Evolutionary conservation across 2,113 vertebrate genomes (phyloP).

Genomic region (Leuciscus idus): DNA sequence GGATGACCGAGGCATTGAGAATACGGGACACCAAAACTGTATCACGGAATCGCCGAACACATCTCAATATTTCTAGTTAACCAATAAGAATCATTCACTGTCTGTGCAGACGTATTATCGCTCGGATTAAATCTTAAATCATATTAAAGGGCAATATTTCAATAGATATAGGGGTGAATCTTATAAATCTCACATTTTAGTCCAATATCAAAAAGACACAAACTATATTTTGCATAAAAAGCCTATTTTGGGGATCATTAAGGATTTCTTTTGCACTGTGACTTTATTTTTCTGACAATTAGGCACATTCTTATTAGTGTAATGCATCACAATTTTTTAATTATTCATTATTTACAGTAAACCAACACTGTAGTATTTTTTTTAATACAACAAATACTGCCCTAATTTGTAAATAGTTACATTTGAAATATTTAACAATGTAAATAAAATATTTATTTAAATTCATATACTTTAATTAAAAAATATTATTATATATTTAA

Average conservation of each 20-base stretch:
- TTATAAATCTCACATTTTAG: background rate
- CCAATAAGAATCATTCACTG: background rate
- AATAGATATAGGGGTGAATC: background rate
- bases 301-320: background rate
- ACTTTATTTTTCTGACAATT: background rate
- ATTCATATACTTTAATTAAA: background rate
- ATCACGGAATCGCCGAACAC: background rate
- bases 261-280: background rate
- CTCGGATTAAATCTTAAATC: background rate
- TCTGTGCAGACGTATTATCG: background rate
- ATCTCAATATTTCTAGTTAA: background rate
- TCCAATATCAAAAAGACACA: background rate
- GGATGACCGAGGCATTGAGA: background rate
- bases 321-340: background rate
- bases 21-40: background rate
- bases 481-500: background rate
- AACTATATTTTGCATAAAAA: background rate
- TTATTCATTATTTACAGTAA: background rate
- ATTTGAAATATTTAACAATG: background rate
- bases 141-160: background rate
- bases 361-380: background rate
- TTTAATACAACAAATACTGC: background rate
- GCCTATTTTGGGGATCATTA: background rate
- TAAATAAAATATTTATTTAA: background rate
- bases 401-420: background rate